phyloP scores from a whole-genome alignment of 2,888 invertebrate species.

The Melieria picta region DNA sequence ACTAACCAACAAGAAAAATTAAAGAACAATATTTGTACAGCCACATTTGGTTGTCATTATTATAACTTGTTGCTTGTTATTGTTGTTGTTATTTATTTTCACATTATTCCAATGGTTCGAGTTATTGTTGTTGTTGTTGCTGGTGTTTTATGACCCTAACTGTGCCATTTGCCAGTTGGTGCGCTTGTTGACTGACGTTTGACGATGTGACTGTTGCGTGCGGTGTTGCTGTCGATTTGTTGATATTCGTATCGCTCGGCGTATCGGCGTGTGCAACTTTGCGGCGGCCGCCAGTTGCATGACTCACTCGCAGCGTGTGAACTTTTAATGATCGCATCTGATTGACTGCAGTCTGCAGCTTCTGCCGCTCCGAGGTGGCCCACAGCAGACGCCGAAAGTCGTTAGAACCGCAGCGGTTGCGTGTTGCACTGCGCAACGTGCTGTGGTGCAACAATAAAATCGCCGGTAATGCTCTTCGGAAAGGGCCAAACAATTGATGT shows the following conservation, averaged over 20 bases:
- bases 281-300: constrained; percentile 17
- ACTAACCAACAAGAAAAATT: too few relatives aligned
- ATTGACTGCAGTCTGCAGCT: constrained; percentile 1
- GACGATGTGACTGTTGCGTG: neutral
- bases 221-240: neutral
- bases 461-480: too few relatives aligned
- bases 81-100: constrained; percentile 18
- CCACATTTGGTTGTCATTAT: neutral
- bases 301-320: constrained; percentile 51
- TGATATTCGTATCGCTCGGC: neutral
- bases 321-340: constrained; percentile 39
- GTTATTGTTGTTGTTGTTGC: constrained; percentile 2
- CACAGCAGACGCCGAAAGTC: too few relatives aligned
- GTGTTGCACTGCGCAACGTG: too few relatives aligned
- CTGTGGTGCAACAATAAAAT: too few relatives aligned
- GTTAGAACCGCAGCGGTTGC: too few relatives aligned
- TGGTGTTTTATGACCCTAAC: neutral
- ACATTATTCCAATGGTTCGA: neutral
- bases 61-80: constrained; percentile 6
- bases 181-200: neutral
- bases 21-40: neutral
- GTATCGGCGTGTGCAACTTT: constrained; percentile 1
- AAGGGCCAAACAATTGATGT: too few relatives aligned
- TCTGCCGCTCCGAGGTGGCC: too few relatives aligned
- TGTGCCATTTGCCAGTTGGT: neutral